Evolutionary conservation across 1,140 invertebrate genomes (phyloP).

Genomic region (Scaptomyza graminum): DNA sequence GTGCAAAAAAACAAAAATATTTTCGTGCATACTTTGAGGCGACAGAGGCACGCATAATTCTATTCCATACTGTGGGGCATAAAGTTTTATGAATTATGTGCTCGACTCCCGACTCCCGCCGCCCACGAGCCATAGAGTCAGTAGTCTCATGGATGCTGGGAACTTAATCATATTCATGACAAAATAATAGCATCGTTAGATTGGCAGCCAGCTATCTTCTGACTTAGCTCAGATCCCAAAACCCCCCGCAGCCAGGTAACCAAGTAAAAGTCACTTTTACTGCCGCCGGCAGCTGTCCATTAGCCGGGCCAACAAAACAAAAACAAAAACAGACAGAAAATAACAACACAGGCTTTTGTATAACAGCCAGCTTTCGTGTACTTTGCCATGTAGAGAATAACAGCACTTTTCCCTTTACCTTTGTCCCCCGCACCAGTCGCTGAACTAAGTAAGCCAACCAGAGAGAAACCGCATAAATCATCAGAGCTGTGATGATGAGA

Average conservation of each 20-base stretch:
- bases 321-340: neutral
- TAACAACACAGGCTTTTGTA: conserved; percentile 18
- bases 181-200: conserved; percentile 76
- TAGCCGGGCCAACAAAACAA: conserved; percentile 41
- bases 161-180: conserved; percentile 75
- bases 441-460: conserved; percentile 31
- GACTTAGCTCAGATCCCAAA: neutral
- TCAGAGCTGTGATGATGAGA: conserved; percentile 25
- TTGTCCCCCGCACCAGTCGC: conserved; percentile 17
- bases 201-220: conserved; percentile 26
- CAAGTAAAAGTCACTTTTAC: conserved; percentile 39
- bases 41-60: conserved; percentile 49
- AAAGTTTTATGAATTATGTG: conserved; percentile 45
- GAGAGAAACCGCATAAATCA: conserved; percentile 57
- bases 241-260: conserved; percentile 12
- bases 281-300: conserved; percentile 53
- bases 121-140: neutral
- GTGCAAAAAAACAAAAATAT: conserved; percentile 23
- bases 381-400: neutral
- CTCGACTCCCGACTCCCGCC: neutral
- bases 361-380: conserved; percentile 5
- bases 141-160: neutral
- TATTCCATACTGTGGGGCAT: conserved; percentile 38
- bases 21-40: conserved; percentile 46
- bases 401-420: too few relatives aligned